Conservation (phyloP, 1,140 invertebrate species). For the Pseudomyrmex cubaensis region DNA sequence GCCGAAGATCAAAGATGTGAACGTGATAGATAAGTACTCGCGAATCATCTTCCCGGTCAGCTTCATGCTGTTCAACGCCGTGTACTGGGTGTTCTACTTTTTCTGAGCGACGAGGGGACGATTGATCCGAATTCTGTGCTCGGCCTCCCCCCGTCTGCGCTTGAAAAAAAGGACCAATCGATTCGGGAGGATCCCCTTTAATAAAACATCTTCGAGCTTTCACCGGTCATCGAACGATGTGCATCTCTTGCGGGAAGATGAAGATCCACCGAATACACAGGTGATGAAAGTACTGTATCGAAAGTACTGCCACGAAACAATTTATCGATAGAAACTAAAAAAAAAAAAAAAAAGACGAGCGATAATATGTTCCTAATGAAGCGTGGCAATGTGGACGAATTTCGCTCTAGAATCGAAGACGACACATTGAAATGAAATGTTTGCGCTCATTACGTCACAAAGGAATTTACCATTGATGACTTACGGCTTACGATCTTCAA, state of each 20-base stretch:
- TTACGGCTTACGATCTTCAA: no score
- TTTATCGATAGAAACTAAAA: conserved; percentile 52
- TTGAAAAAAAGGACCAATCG: conserved; percentile 58
- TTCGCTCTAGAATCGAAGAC: neutral
- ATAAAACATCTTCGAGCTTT: neutral
- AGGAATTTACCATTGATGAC: no score
- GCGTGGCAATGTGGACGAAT: conserved; percentile 14
- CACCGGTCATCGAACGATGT: conserved; percentile 1
- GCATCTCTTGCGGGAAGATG: neutral
- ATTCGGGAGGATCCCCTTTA: conserved; percentile 39
- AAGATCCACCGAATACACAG: conserved; percentile 49
- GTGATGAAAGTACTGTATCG: conserved; percentile 75
- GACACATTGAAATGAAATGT: neutral
- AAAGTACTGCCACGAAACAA: conserved; percentile 68
- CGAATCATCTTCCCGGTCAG: conserved; percentile 97
- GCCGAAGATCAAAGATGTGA: conserved; percentile 98
- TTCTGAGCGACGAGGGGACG: conserved; percentile 78
- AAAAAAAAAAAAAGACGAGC: neutral
- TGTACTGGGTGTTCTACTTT: conserved; percentile 98
- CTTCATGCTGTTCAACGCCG: conserved; percentile 96
- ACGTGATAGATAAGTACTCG: conserved; percentile 98
- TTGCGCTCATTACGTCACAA: no score
- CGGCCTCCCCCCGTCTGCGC: neutral
- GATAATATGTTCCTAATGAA: conserved; percentile 57
- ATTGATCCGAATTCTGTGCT: neutral